Base-by-base conservation (phyloP, 2,113 vertebrate genomes). In the Atherinomorus stipes region DNA sequence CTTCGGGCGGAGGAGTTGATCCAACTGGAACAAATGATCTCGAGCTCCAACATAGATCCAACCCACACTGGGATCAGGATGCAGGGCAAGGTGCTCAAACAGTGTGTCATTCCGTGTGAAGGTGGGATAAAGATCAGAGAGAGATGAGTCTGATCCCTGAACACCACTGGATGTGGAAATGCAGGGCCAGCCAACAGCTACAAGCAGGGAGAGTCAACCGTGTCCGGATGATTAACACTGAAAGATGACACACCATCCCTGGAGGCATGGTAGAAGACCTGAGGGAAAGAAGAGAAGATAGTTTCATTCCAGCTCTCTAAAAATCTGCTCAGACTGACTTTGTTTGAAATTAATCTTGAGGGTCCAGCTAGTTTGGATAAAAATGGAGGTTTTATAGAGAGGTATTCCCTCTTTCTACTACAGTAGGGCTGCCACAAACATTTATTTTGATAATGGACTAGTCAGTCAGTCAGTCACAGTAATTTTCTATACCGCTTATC, bases 21-120 rank as follows among this genome's bases (percentile, higher is more conserved):
- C 95, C 80, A 99, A 89, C 90, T 98, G 97, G 87, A 96, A 99
- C 23, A 99, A 93, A 86, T 91, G 95, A 92, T 99, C 96, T 70
- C 94, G 95, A 51, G 96, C 98, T 0, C 97, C 98, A 2, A 99
- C 62, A 31, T 98, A 99, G 58, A 99, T 90, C 61, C 94, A 93
- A 16, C 96, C 95, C 0, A 96, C 93, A 4, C 76, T 31, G 23
- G 93, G 90, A 78, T 99, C 93, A 21, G 95, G 94, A 77, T 99
- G 97, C 88, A 96, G 93, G 4, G 95, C 95, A 73, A 99, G 88
- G 85, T 99, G 98, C 74, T 98, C 96, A 56, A 99, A 98, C 26
- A 89, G 89, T 0, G 96, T 96, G 79, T 93, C 50, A 0, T 96
- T 96, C 75, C 82, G 88, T 0, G 88, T 87, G 64, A 99, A 99